These are phyloP conservation scores for Polydrusus cervinus DNA, from an alignment of 2,888 invertebrate species.

Conservation along the genomic window DNA sequence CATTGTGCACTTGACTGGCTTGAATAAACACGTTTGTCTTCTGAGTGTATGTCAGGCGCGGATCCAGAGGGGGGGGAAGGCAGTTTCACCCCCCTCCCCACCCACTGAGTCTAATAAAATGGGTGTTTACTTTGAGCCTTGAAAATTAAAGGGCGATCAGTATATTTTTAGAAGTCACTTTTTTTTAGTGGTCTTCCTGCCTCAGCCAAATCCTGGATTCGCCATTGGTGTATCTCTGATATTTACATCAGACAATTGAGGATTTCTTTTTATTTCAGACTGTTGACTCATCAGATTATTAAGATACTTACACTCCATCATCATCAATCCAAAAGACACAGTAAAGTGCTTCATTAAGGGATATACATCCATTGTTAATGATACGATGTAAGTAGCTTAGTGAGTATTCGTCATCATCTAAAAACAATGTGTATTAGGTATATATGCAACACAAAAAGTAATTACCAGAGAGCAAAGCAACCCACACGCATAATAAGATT, in stretches of 20 bases:
- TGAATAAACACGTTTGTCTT: background rate
- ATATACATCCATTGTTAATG: conserved; percentile 12
- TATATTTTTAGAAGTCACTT: too few relatives aligned
- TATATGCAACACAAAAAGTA: conserved; percentile 4
- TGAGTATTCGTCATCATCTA: conserved; percentile 16
- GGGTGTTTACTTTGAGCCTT: too few relatives aligned
- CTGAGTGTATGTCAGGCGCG: too few relatives aligned
- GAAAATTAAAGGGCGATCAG: too few relatives aligned
- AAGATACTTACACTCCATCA: conserved; percentile 4
- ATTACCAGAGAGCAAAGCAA: background rate
- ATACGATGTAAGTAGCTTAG: background rate
- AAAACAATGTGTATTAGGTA: background rate
- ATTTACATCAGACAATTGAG: background rate
- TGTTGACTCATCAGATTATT: background rate
- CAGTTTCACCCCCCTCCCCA: too few relatives aligned
- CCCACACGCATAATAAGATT: background rate
- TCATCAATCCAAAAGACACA: background rate
- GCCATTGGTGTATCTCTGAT: too few relatives aligned
- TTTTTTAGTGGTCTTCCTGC: too few relatives aligned
- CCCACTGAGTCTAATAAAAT: too few relatives aligned
- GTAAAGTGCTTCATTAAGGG: background rate
- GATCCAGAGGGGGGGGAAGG: too few relatives aligned
- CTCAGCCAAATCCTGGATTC: too few relatives aligned
- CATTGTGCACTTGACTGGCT: background rate
- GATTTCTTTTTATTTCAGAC: background rate